These are phyloP conservation scores for Tychaedon coryphoeus DNA, from an alignment of 2,113 vertebrate genomes.

Conservation along the genomic window DNA sequence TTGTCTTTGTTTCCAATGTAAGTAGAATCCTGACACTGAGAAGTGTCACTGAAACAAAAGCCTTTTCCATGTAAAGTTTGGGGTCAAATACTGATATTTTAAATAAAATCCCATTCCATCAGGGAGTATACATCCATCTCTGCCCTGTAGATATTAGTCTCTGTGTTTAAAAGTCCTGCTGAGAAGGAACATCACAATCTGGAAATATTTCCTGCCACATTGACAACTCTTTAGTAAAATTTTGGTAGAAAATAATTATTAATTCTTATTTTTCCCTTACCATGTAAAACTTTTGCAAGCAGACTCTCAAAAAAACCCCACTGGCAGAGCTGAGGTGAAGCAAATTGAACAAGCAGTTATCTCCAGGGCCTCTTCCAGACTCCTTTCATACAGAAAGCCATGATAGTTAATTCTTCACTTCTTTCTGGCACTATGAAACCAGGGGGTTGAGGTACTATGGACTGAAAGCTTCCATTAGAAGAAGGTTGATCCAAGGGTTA, in stretches of 20 bases:
- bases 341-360: background rate
- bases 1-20: background rate
- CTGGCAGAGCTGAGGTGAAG: background rate
- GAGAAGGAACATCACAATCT: background rate
- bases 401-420: background rate
- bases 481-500: background rate
- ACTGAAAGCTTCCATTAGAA: background rate
- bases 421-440: background rate
- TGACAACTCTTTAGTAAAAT: background rate
- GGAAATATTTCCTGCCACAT: background rate
- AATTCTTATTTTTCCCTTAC: background rate
- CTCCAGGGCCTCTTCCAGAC: background rate
- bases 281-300: background rate
- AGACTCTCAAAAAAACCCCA: background rate
- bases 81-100: background rate
- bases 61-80: background rate
- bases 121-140: background rate
- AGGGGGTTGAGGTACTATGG: background rate
- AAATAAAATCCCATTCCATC: background rate
- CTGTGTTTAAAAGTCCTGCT: background rate
- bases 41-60: background rate
- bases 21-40: fast-evolving
- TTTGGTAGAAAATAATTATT: background rate
- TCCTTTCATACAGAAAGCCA: background rate
- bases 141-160: background rate